Evolutionary conservation across 2,113 vertebrate species (phyloP).

Genomic region (Hydrochoerus hydrochaeris): DNA sequence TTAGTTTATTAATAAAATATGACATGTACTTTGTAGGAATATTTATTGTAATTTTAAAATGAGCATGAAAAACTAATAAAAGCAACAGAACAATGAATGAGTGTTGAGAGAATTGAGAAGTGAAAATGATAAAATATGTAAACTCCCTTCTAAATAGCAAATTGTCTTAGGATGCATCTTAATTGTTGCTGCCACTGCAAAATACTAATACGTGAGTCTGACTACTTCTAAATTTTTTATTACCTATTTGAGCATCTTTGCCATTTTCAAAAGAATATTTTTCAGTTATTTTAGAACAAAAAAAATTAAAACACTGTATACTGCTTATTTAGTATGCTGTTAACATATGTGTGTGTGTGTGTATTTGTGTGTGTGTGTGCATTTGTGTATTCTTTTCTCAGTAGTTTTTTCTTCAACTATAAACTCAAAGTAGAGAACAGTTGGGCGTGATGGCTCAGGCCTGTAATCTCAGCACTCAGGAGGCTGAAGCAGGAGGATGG

Average conservation of each 20-base stretch:
- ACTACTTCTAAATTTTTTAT: background rate
- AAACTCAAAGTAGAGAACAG: background rate
- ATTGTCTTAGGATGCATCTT: background rate
- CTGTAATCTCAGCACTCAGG: background rate
- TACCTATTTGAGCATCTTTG: background rate
- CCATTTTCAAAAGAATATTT: background rate
- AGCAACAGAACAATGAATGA: conserved; percentile 3
- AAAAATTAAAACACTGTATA: background rate
- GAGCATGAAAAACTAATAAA: conserved; percentile 59
- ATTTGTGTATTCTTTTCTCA: too few relatives aligned
- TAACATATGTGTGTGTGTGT: too few relatives aligned
- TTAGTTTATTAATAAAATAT: conserved; percentile 68
- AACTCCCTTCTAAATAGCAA: background rate
- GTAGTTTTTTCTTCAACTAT: background rate
- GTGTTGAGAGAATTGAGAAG: background rate
- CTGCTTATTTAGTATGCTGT: background rate
- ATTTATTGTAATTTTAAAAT: conserved; percentile 60
- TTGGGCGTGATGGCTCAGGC: background rate
- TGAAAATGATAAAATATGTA: conserved; percentile 13
- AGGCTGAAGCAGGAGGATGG: background rate
- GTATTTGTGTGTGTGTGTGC: too few relatives aligned
- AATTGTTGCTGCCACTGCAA: background rate
- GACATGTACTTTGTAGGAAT: conserved; percentile 55
- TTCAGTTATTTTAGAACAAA: background rate
- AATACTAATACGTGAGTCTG: background rate